Evolutionary conservation across 2,888 invertebrate genomes (phyloP).

Genomic region (Mechanitis messenoides): DNA sequence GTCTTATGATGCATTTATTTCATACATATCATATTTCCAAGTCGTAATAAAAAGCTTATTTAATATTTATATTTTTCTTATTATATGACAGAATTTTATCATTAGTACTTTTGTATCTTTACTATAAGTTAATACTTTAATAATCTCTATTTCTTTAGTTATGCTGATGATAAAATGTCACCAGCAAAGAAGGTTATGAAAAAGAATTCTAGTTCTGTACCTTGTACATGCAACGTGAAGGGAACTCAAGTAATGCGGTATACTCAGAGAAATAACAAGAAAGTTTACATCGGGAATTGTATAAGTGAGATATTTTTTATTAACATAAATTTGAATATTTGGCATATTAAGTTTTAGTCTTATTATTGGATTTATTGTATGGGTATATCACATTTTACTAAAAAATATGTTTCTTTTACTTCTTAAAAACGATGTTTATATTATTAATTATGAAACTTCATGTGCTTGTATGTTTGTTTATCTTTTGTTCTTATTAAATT

Average conservation of each 20-base stretch:
- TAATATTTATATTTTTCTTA: background rate
- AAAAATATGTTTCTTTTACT: too few species aligned
- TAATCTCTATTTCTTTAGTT: conserved; percentile 39
- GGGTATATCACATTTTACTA: too few species aligned
- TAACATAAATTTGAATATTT: too few species aligned
- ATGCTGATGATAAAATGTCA: conserved; percentile 55
- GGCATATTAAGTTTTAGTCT: background rate
- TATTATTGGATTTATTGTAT: background rate
- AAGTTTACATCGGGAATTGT: conserved; percentile 85
- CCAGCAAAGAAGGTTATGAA: conserved; percentile 44
- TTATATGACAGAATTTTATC: background rate
- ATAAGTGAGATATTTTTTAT: conserved; percentile 70
- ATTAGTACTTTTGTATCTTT: background rate
- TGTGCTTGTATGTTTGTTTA: background rate
- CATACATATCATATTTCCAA: too few species aligned
- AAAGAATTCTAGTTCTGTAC: conserved; percentile 36
- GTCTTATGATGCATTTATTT: too few species aligned
- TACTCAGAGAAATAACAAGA: conserved; percentile 58
- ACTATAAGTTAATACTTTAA: background rate
- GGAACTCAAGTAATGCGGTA: conserved; percentile 49
- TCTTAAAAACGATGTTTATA: too few species aligned
- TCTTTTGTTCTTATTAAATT: too few species aligned
- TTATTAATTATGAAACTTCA: too few species aligned
- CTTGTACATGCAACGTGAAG: conserved; percentile 55
- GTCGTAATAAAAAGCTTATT: too few species aligned